These are phyloP conservation scores for Melinaea marsaeus DNA, from an alignment of 2,888 invertebrate species.

Conservation along the genomic window DNA sequence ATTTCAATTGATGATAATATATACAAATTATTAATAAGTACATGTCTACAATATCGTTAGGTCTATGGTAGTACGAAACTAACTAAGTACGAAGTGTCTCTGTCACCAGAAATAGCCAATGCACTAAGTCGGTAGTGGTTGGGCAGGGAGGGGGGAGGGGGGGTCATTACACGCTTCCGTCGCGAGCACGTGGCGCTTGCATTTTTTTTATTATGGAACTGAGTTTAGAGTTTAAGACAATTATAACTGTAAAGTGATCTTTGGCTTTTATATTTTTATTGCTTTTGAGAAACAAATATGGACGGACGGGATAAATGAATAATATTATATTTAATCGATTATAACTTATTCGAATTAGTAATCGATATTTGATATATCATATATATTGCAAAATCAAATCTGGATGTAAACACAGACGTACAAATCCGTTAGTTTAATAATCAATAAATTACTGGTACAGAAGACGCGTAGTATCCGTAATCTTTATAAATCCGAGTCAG, in stretches of 20 bases:
- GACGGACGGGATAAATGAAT: no score
- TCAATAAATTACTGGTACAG: conserved; percentile 12
- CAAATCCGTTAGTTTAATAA: neutral
- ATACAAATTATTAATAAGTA: no score
- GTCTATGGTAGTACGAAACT: conserved; percentile 4
- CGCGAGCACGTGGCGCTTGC: conserved; percentile 57
- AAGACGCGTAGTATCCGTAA: conserved; percentile 34
- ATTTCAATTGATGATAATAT: no score
- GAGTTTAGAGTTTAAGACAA: conserved; percentile 4
- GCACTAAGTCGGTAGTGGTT: conserved; percentile 22
- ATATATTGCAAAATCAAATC: no score
- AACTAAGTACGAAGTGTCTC: conserved; percentile 59
- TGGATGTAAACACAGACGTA: neutral
- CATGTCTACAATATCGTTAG: neutral
- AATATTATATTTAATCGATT: no score
- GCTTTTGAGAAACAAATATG: no score
- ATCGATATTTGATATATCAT: no score
- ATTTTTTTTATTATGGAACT: conserved; percentile 42
- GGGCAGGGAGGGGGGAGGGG: conserved; percentile 28
- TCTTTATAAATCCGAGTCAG: conserved; percentile 47
- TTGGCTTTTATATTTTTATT: neutral
- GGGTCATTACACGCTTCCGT: conserved; percentile 52
- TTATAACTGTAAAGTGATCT: conserved; percentile 1
- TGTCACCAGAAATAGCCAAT: conserved; percentile 43
- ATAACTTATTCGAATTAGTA: no score